Evolutionary conservation across 1,140 invertebrate genomes (phyloP).

Genomic region (Pseudomyrmex dendroicus): DNA sequence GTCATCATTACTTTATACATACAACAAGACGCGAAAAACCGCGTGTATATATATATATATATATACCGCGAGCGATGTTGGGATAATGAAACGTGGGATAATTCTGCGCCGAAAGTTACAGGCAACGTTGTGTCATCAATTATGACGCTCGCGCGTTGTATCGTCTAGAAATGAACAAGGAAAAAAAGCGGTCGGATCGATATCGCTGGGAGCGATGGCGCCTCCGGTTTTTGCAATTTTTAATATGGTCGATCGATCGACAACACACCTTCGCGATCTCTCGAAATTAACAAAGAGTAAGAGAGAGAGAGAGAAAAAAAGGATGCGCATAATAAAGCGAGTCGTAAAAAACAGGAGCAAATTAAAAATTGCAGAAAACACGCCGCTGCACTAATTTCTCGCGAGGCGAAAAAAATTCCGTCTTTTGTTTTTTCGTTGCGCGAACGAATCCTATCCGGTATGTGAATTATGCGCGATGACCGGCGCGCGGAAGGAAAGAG

Average conservation of each 20-base stretch:
- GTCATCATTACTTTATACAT: constrained; percentile 51
- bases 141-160: neutral
- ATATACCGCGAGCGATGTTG: neutral
- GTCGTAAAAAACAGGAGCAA: constrained; percentile 8
- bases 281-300: neutral
- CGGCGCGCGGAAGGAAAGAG: neutral
- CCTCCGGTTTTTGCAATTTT: constrained; percentile 30
- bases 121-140: constrained; percentile 4
- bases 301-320: neutral
- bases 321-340: constrained; percentile 11
- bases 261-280: neutral
- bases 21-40: constrained; percentile 38
- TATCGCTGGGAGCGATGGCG: neutral
- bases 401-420: constrained; percentile 6
- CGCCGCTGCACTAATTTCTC: constrained; percentile 23
- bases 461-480: constrained; percentile 32
- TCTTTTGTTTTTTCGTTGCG: constrained; percentile 27
- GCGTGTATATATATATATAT: too few species aligned
- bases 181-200: constrained; percentile 12
- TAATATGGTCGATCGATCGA: constrained; percentile 21
- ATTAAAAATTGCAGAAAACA: constrained; percentile 41
- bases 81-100: constrained; percentile 15
- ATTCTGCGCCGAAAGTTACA: constrained; percentile 23
- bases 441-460: constrained; percentile 12
- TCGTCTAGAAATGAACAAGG: neutral